These are phyloP conservation scores for Ariopsis seemanni DNA, from an alignment of 2,113 vertebrate species.

Conservation along the genomic window DNA sequence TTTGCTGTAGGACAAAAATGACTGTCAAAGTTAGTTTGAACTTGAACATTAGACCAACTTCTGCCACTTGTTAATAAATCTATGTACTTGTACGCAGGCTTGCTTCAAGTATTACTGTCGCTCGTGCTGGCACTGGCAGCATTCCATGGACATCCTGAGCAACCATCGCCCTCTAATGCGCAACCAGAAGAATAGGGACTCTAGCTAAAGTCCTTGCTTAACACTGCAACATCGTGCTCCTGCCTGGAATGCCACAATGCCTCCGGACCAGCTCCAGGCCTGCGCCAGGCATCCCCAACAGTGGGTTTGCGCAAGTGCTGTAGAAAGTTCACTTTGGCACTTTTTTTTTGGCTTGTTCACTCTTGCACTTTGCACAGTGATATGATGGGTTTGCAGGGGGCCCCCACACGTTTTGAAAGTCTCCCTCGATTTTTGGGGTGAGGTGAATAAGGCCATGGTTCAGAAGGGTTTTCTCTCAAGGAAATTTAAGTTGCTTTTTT, in stretches of 20 bases:
- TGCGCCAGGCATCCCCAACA: conserved; percentile 77
- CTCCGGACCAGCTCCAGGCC: conserved; percentile 68
- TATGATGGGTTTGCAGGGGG: conserved; percentile 69
- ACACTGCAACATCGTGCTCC: conserved; percentile 49
- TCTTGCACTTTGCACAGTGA: conserved; percentile 91
- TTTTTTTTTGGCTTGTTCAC: conserved; percentile 89
- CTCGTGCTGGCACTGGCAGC: conserved; percentile 97
- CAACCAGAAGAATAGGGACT: conserved; percentile 95
- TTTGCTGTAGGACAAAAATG: not conserved
- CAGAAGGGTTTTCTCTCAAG: conserved; percentile 56
- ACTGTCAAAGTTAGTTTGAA: not conserved
- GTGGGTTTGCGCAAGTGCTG: conserved; percentile 71
- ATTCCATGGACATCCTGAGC: conserved; percentile 92
- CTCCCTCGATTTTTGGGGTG: conserved; percentile 81
- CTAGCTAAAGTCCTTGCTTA: conserved; percentile 76
- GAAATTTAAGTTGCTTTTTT: conserved; percentile 46
- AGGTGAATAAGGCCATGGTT: conserved; percentile 79
- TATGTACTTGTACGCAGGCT: conserved; percentile 69
- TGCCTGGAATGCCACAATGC: conserved; percentile 54
- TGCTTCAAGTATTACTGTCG: conserved; percentile 99
- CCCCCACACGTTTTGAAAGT: conserved; percentile 72
- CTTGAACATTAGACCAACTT: not conserved
- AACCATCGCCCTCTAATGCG: conserved; percentile 98
- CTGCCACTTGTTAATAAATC: not conserved
- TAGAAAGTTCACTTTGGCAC: conserved; percentile 95